Evolutionary conservation across 1,140 invertebrate species (phyloP).

Genomic region (Apolygus lucorum): DNA sequence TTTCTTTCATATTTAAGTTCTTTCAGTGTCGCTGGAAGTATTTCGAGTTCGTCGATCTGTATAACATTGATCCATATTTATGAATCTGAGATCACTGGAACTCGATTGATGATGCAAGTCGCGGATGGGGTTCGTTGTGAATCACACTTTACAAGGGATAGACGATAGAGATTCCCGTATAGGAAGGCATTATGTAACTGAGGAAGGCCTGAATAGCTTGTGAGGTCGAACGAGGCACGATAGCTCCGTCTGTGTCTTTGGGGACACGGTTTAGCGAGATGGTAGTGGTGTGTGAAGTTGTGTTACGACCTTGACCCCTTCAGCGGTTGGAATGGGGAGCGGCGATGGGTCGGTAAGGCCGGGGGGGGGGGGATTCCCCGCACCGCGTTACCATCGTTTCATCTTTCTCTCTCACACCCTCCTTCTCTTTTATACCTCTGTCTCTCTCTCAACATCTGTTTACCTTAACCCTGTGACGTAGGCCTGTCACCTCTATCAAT

Average conservation of each 20-base stretch:
- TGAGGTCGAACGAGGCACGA: conserved; percentile 2
- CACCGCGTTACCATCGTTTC: neutral
- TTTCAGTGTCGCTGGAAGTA: too few relatives aligned
- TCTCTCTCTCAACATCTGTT: conserved; percentile 18
- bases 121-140: too few relatives aligned
- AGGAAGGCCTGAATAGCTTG: conserved; percentile 8
- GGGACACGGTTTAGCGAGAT: conserved; percentile 6
- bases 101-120: too few relatives aligned
- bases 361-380: neutral
- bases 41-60: too few relatives aligned
- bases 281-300: conserved; percentile 10
- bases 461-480: conserved; percentile 21
- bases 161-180: neutral
- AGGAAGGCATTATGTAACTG: conserved; percentile 1
- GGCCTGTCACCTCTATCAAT: conserved; percentile 8
- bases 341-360: too few relatives aligned
- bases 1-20: too few relatives aligned
- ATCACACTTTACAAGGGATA: too few relatives aligned
- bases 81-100: too few relatives aligned
- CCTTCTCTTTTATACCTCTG: conserved; percentile 19
- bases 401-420: conserved; percentile 1
- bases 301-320: conserved; percentile 15
- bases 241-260: conserved; percentile 14
- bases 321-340: too few relatives aligned
- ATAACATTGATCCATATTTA: too few relatives aligned